Evolutionary conservation across 2,797 vertebrate genomes (phyloP).

Genomic region (Myoxocephalus aenaeus): DNA sequence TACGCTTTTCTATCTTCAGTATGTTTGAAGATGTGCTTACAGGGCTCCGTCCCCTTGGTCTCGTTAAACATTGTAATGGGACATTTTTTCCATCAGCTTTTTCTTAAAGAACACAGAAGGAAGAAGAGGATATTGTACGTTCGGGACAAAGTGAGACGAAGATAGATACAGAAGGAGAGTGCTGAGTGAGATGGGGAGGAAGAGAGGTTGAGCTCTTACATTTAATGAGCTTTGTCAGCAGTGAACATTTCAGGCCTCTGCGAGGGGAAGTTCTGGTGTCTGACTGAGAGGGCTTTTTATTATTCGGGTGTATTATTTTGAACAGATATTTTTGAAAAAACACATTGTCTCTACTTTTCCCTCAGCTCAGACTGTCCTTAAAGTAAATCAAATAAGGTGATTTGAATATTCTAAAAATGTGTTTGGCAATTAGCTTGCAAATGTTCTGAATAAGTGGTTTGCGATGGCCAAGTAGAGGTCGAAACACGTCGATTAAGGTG

Average conservation of each 20-base stretch:
- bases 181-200: slow-evolving; percentile 7
- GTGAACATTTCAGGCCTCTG: slow-evolving; percentile 26
- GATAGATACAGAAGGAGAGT: slow-evolving; percentile 19
- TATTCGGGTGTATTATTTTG: slow-evolving; percentile 57
- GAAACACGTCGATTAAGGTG: slow-evolving; percentile 20
- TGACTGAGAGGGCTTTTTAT: slow-evolving; percentile 35
- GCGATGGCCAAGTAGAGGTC: slow-evolving; percentile 13
- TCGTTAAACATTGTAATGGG: slow-evolving; percentile 50
- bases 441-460: slow-evolving; percentile 15
- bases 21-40: slow-evolving; percentile 49
- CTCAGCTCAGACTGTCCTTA: not conserved
- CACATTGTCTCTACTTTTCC: slow-evolving; percentile 1
- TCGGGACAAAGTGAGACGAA: slow-evolving; percentile 32
- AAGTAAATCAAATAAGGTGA: slow-evolving; percentile 12
- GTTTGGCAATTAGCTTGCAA: slow-evolving; percentile 9
- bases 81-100: slow-evolving; percentile 30
- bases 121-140: slow-evolving; percentile 24
- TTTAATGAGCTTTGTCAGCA: slow-evolving; percentile 57
- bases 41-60: slow-evolving; percentile 29
- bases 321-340: not conserved
- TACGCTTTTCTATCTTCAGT: slow-evolving; percentile 30
- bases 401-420: not conserved
- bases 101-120: slow-evolving; percentile 30
- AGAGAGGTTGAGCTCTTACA: slow-evolving; percentile 24
- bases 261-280: not conserved